Percentiles rank a stretch among this genome's conserved stretches.
Conservation (phyloP, 2,113 vertebrate genomes). For the Protomyctophum bolini region DNA sequence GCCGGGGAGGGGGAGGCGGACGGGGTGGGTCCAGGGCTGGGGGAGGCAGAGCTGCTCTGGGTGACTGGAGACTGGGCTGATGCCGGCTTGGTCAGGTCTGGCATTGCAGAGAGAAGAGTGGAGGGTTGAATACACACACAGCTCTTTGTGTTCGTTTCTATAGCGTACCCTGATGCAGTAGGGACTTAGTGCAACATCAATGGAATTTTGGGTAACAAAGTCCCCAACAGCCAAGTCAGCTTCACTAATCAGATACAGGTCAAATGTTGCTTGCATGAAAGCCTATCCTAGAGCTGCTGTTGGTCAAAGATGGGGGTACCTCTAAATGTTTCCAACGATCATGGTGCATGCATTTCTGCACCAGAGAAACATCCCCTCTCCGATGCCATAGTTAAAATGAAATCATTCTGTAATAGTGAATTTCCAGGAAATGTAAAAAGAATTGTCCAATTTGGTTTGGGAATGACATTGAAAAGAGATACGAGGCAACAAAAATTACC, state of each 20-base stretch:
- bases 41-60: slow-evolving; percentile 90
- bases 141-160: no score
- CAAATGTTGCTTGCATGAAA: no score
- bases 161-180: no score
- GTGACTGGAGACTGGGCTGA: slow-evolving; percentile 86
- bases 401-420: neutral
- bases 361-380: neutral
- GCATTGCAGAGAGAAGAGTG: slow-evolving; percentile 80
- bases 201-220: no score
- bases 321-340: no score
- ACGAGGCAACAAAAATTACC: neutral
- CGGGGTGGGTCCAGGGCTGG: slow-evolving; percentile 97
- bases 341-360: neutral
- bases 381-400: no score
- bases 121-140: neutral
- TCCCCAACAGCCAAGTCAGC: no score
- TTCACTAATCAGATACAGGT: no score
- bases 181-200: no score
- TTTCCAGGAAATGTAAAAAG: slow-evolving; percentile 1
- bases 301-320: no score
- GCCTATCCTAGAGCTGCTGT: no score
- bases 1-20: slow-evolving; percentile 84
- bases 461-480: neutral
- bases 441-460: neutral
- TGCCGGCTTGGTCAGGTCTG: slow-evolving; percentile 97